Conservation (phyloP, 2,888 invertebrate species). For the Myopa testacea region DNA sequence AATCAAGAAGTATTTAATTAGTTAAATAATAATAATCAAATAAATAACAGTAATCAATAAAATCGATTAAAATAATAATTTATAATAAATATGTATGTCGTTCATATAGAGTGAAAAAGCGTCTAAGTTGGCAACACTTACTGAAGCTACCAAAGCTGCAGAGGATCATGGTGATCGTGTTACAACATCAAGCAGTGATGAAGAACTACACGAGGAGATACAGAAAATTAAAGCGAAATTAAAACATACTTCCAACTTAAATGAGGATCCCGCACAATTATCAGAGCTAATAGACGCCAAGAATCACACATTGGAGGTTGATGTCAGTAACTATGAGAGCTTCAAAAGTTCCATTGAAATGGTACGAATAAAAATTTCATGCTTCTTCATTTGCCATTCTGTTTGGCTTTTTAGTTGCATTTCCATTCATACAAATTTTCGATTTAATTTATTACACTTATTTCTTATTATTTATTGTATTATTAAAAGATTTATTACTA, state of each 20-base stretch:
- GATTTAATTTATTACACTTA: too few relatives aligned
- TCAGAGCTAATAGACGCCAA: conserved; percentile 68
- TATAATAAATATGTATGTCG: not conserved
- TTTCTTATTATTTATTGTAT: too few relatives aligned
- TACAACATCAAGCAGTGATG: conserved; percentile 64
- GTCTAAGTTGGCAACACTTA: conserved; percentile 43
- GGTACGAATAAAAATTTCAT: conserved; percentile 57
- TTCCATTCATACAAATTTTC: not conserved
- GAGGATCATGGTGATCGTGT: conserved; percentile 61
- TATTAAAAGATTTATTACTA: too few relatives aligned
- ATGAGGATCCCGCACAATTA: conserved; percentile 56
- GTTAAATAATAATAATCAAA: not conserved
- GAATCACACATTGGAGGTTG: conserved; percentile 54
- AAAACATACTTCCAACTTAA: conserved; percentile 56
- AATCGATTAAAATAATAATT: not conserved
- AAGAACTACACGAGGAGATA: conserved; percentile 63
- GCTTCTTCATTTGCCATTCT: not conserved
- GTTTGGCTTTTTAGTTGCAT: not conserved
- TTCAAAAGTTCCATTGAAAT: conserved; percentile 66
- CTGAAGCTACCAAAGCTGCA: conserved; percentile 45
- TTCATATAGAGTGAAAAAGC: conserved; percentile 44
- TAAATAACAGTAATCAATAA: not conserved
- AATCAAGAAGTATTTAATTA: not conserved
- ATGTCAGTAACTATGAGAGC: conserved; percentile 46
- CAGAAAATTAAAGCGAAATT: conserved; percentile 59